phyloP scores from a whole-genome alignment of 2,113 vertebrate genomes.

The Montifringilla adamsi region DNA sequence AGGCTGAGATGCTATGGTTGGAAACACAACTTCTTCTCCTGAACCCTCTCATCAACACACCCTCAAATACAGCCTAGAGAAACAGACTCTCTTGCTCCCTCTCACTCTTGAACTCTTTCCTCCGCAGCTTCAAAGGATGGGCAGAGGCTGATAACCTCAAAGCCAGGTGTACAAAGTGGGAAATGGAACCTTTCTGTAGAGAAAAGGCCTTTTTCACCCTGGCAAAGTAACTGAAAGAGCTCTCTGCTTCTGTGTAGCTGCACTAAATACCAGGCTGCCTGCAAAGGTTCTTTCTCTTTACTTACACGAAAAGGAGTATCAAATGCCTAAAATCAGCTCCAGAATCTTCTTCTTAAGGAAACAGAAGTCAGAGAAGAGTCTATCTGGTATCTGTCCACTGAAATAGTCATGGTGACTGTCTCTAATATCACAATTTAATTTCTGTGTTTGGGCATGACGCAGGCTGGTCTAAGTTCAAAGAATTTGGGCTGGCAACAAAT shows the following conservation, averaged over 20 bases:
- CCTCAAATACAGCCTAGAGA: not conserved
- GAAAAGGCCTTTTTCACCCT: not conserved
- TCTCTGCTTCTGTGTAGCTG: not conserved
- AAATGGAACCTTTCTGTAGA: not conserved
- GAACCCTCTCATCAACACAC: not conserved
- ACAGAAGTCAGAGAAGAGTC: not conserved
- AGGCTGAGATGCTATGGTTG: not conserved
- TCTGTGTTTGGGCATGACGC: not conserved
- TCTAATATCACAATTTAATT: not conserved
- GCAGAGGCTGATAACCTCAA: not conserved
- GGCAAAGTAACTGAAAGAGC: not conserved
- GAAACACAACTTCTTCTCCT: not conserved
- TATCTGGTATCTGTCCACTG: not conserved
- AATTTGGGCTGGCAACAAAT: not conserved
- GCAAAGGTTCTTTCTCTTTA: not conserved
- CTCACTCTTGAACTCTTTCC: not conserved
- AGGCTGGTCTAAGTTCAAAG: not conserved
- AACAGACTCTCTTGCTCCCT: not conserved
- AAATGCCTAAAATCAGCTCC: not conserved
- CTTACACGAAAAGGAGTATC: not conserved
- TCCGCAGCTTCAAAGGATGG: not conserved
- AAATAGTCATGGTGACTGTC: not conserved
- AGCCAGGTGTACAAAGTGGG: not conserved
- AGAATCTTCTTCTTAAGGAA: not conserved
- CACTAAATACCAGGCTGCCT: not conserved